Conservation (phyloP, 2,797 vertebrate genomes). For the Neosilurus hyrtlii region DNA sequence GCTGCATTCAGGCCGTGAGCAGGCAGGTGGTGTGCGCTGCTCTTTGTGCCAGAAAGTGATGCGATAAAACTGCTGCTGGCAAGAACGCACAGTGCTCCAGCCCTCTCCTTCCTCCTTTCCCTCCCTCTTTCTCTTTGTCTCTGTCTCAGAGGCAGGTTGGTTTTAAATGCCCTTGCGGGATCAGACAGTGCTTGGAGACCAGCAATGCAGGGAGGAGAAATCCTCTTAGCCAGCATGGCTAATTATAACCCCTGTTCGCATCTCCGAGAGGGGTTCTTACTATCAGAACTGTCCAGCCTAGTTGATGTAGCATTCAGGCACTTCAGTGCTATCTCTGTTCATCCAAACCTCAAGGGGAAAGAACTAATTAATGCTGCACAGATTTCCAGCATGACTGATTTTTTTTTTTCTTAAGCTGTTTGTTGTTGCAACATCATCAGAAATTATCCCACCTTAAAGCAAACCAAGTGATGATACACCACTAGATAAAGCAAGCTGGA, state of each 20-base stretch:
- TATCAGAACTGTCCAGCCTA: not conserved
- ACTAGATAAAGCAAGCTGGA: not conserved
- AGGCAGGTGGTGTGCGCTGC: conserved; percentile 53
- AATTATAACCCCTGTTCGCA: conserved; percentile 70
- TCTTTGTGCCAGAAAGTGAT: conserved; percentile 71
- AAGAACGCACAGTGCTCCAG: conserved; percentile 66
- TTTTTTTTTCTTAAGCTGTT: not conserved
- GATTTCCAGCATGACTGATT: not conserved
- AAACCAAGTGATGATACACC: conserved; percentile 6
- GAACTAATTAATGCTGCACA: not conserved
- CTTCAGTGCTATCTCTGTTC: not conserved
- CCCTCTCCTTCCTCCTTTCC: conserved; percentile 23
- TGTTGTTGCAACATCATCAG: not conserved
- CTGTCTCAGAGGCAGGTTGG: conserved; percentile 62
- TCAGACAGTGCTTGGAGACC: conserved; percentile 61
- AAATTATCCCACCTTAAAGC: not conserved
- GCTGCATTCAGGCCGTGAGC: conserved; percentile 55
- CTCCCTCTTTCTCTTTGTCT: conserved; percentile 27
- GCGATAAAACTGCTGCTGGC: conserved; percentile 56
- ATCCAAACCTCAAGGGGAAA: not conserved
- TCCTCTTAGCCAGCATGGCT: conserved; percentile 77
- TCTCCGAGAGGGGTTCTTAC: conserved; percentile 21
- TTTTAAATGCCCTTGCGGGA: conserved; percentile 66
- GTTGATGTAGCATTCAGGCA: not conserved
- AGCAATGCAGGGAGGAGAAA: conserved; percentile 64